phyloP scores from a whole-genome alignment of 2,797 vertebrate species.

The Sebastiscus albofasciatus region DNA sequence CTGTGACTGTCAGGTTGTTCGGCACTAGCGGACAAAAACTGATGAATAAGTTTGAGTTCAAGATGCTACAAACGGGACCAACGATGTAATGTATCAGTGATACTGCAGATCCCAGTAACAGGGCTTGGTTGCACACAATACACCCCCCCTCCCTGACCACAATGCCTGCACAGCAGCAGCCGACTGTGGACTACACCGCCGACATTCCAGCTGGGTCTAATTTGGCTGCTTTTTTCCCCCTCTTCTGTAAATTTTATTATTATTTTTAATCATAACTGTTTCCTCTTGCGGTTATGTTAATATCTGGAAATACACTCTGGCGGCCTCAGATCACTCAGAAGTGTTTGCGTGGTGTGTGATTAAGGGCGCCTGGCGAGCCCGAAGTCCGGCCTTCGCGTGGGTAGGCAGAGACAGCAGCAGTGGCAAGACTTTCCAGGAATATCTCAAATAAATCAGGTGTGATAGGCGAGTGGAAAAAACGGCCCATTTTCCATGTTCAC shows the following conservation, averaged over 20 bases:
- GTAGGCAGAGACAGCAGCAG: constrained; percentile 60
- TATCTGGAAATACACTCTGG: constrained; percentile 70
- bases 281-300: constrained; percentile 75
- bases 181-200: constrained; percentile 34
- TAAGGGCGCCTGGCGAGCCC: constrained; percentile 59
- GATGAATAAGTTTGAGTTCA: not conserved
- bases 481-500: constrained; percentile 66
- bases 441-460: constrained; percentile 85
- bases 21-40: not conserved
- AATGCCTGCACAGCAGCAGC: constrained; percentile 46
- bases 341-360: constrained; percentile 75
- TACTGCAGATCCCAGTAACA: not conserved
- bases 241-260: constrained; percentile 66
- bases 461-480: constrained; percentile 77
- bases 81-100: not conserved
- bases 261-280: constrained; percentile 81
- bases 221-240: constrained; percentile 47
- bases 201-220: constrained; percentile 72
- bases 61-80: not conserved
- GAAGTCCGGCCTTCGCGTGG: constrained; percentile 50
- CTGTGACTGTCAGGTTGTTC: not conserved
- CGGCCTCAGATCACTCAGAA: constrained; percentile 66
- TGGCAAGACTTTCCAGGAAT: constrained; percentile 81
- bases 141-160: constrained; percentile 21
- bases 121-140: not conserved